Conservation (phyloP, 1,140 invertebrate genomes). For the Drosophila rufa region DNA sequence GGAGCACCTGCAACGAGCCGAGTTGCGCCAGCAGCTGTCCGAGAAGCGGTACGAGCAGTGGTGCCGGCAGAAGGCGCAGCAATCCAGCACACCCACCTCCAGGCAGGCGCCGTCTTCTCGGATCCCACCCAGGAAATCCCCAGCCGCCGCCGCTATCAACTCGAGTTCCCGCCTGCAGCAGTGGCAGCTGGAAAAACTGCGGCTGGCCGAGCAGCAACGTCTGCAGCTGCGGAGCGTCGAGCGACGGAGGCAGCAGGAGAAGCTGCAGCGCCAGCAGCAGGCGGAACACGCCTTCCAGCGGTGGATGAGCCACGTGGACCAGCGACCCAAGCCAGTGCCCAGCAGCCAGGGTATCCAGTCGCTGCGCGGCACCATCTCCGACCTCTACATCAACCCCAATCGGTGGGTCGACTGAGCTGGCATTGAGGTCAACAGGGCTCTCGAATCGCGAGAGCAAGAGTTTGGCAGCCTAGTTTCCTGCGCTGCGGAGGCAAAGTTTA, state of each 20-base stretch:
- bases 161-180: conserved; percentile 13
- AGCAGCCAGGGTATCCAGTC: conserved; percentile 59
- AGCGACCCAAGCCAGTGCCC: conserved; percentile 71
- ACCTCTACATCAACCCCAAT: conserved; percentile 66
- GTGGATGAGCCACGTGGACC: conserved; percentile 52
- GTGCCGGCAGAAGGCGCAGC: conserved; percentile 37
- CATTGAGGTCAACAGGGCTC: conserved; percentile 1
- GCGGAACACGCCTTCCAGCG: conserved; percentile 48
- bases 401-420: conserved; percentile 45
- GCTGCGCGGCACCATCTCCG: conserved; percentile 66
- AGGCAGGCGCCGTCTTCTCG: background rate
- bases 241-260: conserved; percentile 13
- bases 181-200: conserved; percentile 56
- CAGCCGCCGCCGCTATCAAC: background rate
- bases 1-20: conserved; percentile 5
- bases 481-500: conserved; percentile 5
- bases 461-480: conserved; percentile 15
- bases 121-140: background rate
- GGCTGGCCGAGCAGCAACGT: conserved; percentile 37
- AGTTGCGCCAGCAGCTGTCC: conserved; percentile 32
- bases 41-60: conserved; percentile 51
- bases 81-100: background rate
- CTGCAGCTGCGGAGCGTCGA: conserved; percentile 3
- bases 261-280: conserved; percentile 33
- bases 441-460: background rate